Evolutionary conservation across 2,888 invertebrate genomes (phyloP).

Genomic region (Furcula furcula): DNA sequence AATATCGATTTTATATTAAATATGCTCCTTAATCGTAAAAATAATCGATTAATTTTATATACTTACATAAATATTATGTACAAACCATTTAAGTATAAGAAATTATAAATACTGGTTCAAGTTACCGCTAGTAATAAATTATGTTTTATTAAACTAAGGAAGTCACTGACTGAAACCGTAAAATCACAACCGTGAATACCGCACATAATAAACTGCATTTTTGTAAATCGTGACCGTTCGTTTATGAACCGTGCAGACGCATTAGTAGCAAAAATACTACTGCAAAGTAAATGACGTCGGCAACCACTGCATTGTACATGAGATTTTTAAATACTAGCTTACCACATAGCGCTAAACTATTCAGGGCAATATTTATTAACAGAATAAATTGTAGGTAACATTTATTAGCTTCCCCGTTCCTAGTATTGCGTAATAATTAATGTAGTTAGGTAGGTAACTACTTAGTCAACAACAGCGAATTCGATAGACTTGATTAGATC

Average conservation of each 20-base stretch:
- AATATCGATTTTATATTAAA: no score
- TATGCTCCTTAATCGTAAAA: no score
- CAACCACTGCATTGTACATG: slow-evolving; percentile 76
- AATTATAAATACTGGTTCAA: no score
- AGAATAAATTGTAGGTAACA: no score
- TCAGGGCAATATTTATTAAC: no score
- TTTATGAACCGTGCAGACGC: slow-evolving; percentile 71
- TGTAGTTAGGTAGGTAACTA: no score
- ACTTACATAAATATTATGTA: no score
- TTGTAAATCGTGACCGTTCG: slow-evolving; percentile 59
- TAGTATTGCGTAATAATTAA: no score
- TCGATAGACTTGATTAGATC: no score
- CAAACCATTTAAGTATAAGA: slow-evolving; percentile 40
- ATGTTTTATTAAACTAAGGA: slow-evolving; percentile 10
- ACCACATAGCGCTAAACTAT: slow-evolving; percentile 63
- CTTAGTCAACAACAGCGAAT: no score
- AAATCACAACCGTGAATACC: slow-evolving; percentile 50
- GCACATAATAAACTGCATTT: slow-evolving; percentile 66
- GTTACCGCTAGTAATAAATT: slow-evolving; percentile 34
- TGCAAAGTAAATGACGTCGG: slow-evolving; percentile 79
- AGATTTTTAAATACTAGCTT: slow-evolving; percentile 76
- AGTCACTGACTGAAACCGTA: slow-evolving; percentile 37
- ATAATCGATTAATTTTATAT: no score
- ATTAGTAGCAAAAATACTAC: slow-evolving; percentile 77
- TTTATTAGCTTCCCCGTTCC: no score